Conservation (phyloP, 2,888 invertebrate genomes). For the Abrostola triplasia region DNA sequence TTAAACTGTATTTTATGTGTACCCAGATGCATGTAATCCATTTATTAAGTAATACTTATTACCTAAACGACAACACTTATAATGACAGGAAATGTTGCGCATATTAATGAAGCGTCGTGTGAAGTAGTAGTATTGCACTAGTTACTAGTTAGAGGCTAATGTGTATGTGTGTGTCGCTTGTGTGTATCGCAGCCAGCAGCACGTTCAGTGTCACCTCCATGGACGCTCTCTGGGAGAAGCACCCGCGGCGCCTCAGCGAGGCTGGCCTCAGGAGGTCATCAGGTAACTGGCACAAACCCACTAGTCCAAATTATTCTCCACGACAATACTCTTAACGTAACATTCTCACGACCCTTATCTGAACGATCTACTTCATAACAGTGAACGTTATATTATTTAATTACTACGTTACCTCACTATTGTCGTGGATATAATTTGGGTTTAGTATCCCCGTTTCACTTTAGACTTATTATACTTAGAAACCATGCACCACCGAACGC, state of each 20-base stretch:
- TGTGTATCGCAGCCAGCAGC: conserved; percentile 87
- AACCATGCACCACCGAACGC: conserved; percentile 59
- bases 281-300: conserved; percentile 87
- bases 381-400: conserved; percentile 25
- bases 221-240: conserved; percentile 92
- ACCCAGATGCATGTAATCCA: conserved; percentile 39
- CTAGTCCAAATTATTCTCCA: conserved; percentile 49
- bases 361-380: conserved; percentile 38
- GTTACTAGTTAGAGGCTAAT: conserved; percentile 83
- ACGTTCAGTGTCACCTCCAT: conserved; percentile 90
- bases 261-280: conserved; percentile 92
- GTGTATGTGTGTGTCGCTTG: conserved; percentile 84
- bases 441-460: conserved; percentile 53
- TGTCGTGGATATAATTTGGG: conserved; percentile 50
- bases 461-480: conserved; percentile 39
- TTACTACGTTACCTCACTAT: conserved; percentile 31
- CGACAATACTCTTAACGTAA: conserved; percentile 35
- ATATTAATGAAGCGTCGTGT: conserved; percentile 49
- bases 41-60: conserved; percentile 39
- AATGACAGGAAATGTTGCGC: conserved; percentile 31
- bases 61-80: conserved; percentile 29
- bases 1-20: conserved; percentile 30
- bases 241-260: conserved; percentile 92
- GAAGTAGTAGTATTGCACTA: conserved; percentile 65
- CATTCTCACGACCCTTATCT: conserved; percentile 44